Evolutionary conservation across 2,888 invertebrate species (phyloP), one percentile per base, ranked within the genome.

Genomic region (Hipparchia sbordonii): DNA sequence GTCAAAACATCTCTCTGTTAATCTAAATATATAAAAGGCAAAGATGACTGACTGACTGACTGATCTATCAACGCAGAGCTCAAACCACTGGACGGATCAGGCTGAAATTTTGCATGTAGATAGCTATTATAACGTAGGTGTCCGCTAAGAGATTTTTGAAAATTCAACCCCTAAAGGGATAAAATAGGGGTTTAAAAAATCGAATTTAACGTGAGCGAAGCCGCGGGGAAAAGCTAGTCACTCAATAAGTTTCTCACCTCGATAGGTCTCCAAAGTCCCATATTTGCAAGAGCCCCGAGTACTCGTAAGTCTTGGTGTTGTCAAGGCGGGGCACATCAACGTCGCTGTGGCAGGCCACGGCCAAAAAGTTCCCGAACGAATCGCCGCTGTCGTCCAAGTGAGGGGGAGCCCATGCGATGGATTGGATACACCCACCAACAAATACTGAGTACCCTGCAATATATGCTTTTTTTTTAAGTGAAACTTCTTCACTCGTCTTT

Each of bases 201-300:
- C n/a, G n/a, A n/a, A n/a, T n/a, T n/a, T n/a, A n/a, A n/a, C n/a
- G n/a, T n/a, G n/a, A n/a, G n/a, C n/a, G n/a, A n/a, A n/a, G n/a
- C n/a, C n/a, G n/a, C n/a, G n/a, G n/a, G n/a, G n/a, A n/a, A n/a
- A n/a, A n/a, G n/a, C n/a, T n/a, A n/a, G 13, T 60, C 4, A 57
- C 2, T 12, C 39, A 12, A 54, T 9, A 12, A 7, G 6, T 33
- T 10, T 81, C 79, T 90, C 76, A 90, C 95, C 84, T 57, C 82
- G 80, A 54, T 94, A 90, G 75, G 9, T 85, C 79, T 0, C 95
- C 95, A 71, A 95, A 92, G 81, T 95, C 93, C 97, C 97, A 97
- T 78, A 97, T 94, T 86, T 97, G 97, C 79, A 97, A 90, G 2
- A 96, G 81, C n/a, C 94, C 95, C 4, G 91, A 87, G 67, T 94